Evolutionary conservation across 2,888 invertebrate species (phyloP).

Genomic region (Apamea crenata): DNA sequence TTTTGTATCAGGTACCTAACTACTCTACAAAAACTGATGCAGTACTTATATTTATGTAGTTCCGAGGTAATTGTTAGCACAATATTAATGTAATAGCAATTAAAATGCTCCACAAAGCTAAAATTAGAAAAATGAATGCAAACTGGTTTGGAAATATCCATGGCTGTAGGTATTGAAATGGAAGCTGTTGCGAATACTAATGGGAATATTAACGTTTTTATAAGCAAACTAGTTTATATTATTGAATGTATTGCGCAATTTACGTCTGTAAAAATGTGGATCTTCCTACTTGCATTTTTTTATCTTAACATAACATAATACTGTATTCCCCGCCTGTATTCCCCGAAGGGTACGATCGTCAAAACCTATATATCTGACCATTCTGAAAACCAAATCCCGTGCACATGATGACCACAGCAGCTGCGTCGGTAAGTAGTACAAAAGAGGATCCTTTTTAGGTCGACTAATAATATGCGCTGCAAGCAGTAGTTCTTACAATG

Average conservation of each 20-base stretch:
- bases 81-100: slow-evolving; percentile 12
- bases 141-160: slow-evolving; percentile 33
- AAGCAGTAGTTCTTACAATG: no score
- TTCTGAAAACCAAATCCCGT: no score
- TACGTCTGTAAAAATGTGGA: background rate
- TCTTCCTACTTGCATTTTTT: background rate
- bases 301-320: background rate
- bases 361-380: no score
- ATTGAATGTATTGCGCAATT: slow-evolving; percentile 17
- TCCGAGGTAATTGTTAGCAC: slow-evolving; percentile 17
- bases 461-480: no score
- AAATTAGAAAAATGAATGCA: slow-evolving; percentile 21
- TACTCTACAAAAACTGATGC: background rate
- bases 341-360: background rate
- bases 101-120: slow-evolving; percentile 30
- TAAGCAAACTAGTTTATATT: slow-evolving; percentile 37
- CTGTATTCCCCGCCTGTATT: background rate
- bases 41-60: background rate
- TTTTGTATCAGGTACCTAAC: no score
- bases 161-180: slow-evolving; percentile 7
- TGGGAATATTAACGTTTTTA: slow-evolving; percentile 35
- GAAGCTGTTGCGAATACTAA: slow-evolving; percentile 33
- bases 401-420: no score
- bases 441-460: no score
- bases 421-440: no score